A percentile compares a stretch with the other conserved stretches of the same genome.
Conservation (phyloP, 1,140 invertebrate species). For the Drosophila parvula region DNA sequence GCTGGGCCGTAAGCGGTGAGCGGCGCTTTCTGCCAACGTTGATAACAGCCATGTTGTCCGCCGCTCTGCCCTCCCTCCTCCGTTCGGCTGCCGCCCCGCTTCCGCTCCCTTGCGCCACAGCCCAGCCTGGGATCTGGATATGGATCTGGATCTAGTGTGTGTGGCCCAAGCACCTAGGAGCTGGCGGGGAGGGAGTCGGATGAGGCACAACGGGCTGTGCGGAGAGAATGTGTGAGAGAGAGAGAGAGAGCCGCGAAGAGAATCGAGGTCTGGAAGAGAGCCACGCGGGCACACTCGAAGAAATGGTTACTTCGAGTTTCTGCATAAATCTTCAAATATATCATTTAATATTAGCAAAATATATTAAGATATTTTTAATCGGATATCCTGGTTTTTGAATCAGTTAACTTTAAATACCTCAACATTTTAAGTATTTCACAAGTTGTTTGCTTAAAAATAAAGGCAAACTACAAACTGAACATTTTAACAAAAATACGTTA, state of each 20-base stretch:
- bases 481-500: too few species aligned
- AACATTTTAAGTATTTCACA: too few species aligned
- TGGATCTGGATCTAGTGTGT: constrained; percentile 24
- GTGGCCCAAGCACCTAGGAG: constrained; percentile 50
- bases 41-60: constrained; percentile 74
- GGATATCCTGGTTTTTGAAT: too few species aligned
- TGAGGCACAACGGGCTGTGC: constrained; percentile 11
- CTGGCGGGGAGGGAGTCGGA: constrained; percentile 39
- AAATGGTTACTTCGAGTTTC: background rate
- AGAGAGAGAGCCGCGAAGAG: constrained; percentile 9
- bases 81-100: background rate
- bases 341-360: too few species aligned
- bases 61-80: constrained; percentile 19
- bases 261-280: constrained; percentile 14
- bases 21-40: constrained; percentile 72
- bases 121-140: constrained; percentile 25
- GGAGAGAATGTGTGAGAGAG: constrained; percentile 19
- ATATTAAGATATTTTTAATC: too few species aligned
- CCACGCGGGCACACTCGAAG: constrained; percentile 13
- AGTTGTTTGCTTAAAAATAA: too few species aligned
- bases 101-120: background rate
- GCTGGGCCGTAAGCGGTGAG: constrained; percentile 48
- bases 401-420: too few species aligned
- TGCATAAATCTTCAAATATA: background rate
- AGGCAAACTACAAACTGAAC: too few species aligned